These are phyloP conservation scores for Brachionichthys hirsutus DNA, from an alignment of 2,113 vertebrate species.

Conservation along the genomic window DNA sequence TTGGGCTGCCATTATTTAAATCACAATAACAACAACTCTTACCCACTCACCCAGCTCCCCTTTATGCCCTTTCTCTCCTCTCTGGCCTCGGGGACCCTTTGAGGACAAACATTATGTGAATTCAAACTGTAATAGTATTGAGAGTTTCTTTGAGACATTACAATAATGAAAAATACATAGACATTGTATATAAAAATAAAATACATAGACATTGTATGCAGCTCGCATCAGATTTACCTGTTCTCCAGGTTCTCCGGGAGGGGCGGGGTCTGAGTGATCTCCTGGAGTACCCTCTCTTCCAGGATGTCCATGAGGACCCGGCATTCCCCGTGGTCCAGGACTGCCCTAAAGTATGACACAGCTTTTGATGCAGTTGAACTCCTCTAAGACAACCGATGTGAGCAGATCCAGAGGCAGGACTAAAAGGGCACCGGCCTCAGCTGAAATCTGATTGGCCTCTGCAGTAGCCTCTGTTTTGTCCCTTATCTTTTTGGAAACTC, in stretches of 20 bases:
- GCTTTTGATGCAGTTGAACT: neutral
- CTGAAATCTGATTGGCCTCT: no score
- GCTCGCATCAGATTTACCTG: conserved; percentile 50
- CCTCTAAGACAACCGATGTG: neutral
- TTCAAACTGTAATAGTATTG: neutral
- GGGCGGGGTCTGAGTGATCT: conserved; percentile 33
- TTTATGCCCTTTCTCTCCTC: conserved; percentile 72
- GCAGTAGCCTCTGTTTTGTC: no score
- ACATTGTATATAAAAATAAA: no score
- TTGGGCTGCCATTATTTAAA: no score
- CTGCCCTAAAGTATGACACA: conserved; percentile 57
- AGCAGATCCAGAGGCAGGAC: no score
- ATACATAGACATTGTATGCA: no score
- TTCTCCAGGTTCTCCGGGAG: conserved; percentile 63
- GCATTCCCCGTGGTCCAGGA: conserved; percentile 68
- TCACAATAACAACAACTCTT: conserved; percentile 61
- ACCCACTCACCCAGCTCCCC: conserved; percentile 83
- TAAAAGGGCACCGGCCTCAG: no score
- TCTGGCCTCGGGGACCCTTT: conserved; percentile 74
- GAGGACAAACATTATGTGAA: conserved; percentile 10
- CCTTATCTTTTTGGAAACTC: no score
- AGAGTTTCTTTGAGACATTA: no score
- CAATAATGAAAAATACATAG: no score
- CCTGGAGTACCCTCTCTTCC: conserved; percentile 71
- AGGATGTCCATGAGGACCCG: conserved; percentile 70